These are phyloP conservation scores for Dolomedes plantarius DNA, from an alignment of 2,888 invertebrate species.

Conservation along the genomic window DNA sequence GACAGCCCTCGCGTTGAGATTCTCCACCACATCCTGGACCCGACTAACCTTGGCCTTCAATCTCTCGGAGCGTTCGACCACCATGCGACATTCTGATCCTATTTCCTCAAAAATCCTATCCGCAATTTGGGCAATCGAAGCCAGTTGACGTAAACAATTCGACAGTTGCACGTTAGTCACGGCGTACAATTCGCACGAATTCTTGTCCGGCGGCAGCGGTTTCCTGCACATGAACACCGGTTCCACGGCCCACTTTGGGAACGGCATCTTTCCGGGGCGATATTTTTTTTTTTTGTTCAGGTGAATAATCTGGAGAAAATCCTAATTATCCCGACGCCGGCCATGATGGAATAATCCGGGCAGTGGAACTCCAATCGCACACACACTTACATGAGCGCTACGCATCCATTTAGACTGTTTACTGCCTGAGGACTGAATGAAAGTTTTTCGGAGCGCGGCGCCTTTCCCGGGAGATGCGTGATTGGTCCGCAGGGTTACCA, in stretches of 20 bases:
- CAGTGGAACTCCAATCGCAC: not conserved
- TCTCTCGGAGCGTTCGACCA: slow-evolving; percentile 84
- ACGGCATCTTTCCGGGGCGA: slow-evolving; percentile 83
- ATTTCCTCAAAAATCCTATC: slow-evolving; percentile 91
- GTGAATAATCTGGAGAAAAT: not conserved
- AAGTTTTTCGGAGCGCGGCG: slow-evolving; percentile 28
- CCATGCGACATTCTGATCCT: slow-evolving; percentile 84
- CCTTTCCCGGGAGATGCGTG: not conserved
- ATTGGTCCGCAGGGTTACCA: slow-evolving; percentile 18
- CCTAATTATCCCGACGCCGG: not conserved
- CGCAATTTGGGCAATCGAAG: slow-evolving; percentile 87
- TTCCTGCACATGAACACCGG: slow-evolving; percentile 86
- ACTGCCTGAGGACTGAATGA: slow-evolving; percentile 23
- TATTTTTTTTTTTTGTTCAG: not conserved
- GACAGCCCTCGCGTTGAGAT: slow-evolving; percentile 90
- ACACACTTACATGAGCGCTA: slow-evolving; percentile 7
- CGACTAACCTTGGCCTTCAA: slow-evolving; percentile 84
- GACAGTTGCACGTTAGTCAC: slow-evolving; percentile 91
- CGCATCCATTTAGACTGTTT: slow-evolving; percentile 4
- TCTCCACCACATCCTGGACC: slow-evolving; percentile 84
- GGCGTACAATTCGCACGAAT: slow-evolving; percentile 87
- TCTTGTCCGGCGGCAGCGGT: slow-evolving; percentile 78
- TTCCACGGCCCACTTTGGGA: slow-evolving; percentile 88
- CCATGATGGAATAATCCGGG: not conserved
- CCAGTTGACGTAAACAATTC: slow-evolving; percentile 89